Evolutionary conservation across 2,888 invertebrate genomes (phyloP).

Genomic region (Dryobota labecula): DNA sequence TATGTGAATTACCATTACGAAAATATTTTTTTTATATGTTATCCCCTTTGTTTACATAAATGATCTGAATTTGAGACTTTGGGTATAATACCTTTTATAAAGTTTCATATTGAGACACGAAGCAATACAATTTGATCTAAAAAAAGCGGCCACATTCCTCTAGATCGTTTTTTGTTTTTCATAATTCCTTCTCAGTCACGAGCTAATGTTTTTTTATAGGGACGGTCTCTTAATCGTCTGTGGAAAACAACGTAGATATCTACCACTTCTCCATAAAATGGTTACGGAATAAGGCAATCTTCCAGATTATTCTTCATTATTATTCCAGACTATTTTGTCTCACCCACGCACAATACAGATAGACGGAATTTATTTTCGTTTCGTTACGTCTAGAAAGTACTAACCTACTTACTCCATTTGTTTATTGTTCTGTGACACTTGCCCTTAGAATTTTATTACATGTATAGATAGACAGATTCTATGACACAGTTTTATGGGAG

Average conservation of each 20-base stretch:
- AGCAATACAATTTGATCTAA: too few relatives aligned
- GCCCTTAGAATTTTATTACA: slow-evolving; percentile 53
- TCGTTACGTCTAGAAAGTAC: slow-evolving; percentile 33
- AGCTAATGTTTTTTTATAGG: too few relatives aligned
- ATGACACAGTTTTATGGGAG: slow-evolving; percentile 73
- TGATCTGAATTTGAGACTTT: too few relatives aligned
- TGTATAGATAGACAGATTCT: slow-evolving; percentile 55
- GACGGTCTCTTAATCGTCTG: too few relatives aligned
- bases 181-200: too few relatives aligned
- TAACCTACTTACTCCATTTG: slow-evolving; percentile 29
- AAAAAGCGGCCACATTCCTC: too few relatives aligned
- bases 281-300: slow-evolving; percentile 13
- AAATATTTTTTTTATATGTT: too few relatives aligned
- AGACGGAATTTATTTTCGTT: slow-evolving; percentile 34
- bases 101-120: too few relatives aligned
- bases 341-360: slow-evolving; percentile 31
- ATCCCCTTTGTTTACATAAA: too few relatives aligned
- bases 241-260: not conserved
- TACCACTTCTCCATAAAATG: not conserved
- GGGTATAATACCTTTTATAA: too few relatives aligned
- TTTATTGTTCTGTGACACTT: slow-evolving; percentile 30
- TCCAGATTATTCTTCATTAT: slow-evolving; percentile 39
- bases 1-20: too few relatives aligned
- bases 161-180: too few relatives aligned
- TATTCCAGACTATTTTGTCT: slow-evolving; percentile 32